Percentiles rank a stretch among this genome's conserved stretches.
These are phyloP conservation scores for Actenoides lindsayi DNA, from an alignment of 2,113 vertebrate genomes.

Conservation along the genomic window DNA sequence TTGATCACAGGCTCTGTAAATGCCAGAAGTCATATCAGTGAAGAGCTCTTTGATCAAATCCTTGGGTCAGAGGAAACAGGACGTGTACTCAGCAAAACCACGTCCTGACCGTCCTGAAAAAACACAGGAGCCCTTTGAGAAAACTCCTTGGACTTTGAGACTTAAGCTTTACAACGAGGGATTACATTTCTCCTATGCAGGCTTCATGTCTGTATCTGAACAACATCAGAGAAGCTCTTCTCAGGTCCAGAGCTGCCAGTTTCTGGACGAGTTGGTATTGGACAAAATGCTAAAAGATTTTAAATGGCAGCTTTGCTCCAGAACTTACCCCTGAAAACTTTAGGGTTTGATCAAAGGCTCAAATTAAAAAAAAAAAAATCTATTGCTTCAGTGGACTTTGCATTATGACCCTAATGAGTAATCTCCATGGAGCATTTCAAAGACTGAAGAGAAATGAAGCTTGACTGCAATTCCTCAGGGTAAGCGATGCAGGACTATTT, in stretches of 20 bases:
- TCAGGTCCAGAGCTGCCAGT: neutral
- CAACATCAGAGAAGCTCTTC: neutral
- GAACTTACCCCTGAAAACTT: neutral
- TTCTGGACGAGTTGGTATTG: neutral
- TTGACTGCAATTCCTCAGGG: accelerated
- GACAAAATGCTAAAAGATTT: neutral
- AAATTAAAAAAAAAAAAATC: neutral
- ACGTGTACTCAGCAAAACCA: neutral
- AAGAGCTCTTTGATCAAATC: constrained; percentile 5
- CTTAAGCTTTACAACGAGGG: neutral
- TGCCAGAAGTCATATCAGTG: neutral
- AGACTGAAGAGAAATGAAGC: neutral
- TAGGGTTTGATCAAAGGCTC: constrained; percentile 11
- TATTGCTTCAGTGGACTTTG: neutral
- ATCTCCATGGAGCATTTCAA: neutral
- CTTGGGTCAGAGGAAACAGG: neutral
- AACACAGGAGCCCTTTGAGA: neutral
- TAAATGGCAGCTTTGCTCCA: neutral
- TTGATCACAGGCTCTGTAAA: neutral
- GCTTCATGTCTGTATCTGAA: neutral
- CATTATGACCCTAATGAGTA: neutral
- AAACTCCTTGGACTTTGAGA: neutral
- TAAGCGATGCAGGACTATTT: neutral
- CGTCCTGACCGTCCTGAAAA: neutral
- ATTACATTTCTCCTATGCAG: neutral